Conservation (phyloP, 2,797 vertebrate genomes). For the Silurus lanzhouensis region DNA sequence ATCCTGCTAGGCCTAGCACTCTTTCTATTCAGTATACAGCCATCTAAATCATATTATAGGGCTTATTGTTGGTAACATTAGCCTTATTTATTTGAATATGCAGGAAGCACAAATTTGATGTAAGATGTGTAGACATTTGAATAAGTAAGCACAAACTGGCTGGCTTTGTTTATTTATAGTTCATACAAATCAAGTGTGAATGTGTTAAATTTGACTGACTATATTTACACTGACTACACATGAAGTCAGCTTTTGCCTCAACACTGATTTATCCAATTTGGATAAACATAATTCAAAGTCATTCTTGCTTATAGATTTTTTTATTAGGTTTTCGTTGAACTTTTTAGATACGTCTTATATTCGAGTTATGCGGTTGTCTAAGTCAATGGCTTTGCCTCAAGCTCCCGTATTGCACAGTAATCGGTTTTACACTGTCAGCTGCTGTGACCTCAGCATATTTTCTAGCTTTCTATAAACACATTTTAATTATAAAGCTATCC, state of each 20-base stretch:
- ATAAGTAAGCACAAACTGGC: background rate
- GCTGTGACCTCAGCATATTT: conserved; percentile 15
- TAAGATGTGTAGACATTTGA: background rate
- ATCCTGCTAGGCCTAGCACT: background rate
- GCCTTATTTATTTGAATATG: background rate
- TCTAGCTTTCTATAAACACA: background rate
- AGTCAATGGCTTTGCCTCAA: conserved; percentile 38
- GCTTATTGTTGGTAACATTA: background rate
- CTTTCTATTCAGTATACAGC: background rate
- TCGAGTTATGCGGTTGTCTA: conserved; percentile 30
- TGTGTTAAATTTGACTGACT: background rate
- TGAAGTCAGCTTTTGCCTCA: no score
- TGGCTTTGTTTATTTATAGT: background rate
- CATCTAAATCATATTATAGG: background rate
- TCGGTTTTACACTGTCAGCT: conserved; percentile 60
- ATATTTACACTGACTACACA: background rate
- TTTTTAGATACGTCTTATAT: background rate
- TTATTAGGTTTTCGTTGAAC: background rate
- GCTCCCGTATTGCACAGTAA: conserved; percentile 61
- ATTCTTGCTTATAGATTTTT: background rate
- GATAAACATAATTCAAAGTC: background rate
- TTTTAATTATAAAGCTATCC: background rate
- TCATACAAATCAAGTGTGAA: background rate
- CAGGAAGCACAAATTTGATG: background rate
- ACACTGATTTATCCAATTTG: background rate